A percentile compares a stretch with the other conserved stretches of the same genome.
phyloP scores from a whole-genome alignment of 2,888 invertebrate species.

The Altica lythri region DNA sequence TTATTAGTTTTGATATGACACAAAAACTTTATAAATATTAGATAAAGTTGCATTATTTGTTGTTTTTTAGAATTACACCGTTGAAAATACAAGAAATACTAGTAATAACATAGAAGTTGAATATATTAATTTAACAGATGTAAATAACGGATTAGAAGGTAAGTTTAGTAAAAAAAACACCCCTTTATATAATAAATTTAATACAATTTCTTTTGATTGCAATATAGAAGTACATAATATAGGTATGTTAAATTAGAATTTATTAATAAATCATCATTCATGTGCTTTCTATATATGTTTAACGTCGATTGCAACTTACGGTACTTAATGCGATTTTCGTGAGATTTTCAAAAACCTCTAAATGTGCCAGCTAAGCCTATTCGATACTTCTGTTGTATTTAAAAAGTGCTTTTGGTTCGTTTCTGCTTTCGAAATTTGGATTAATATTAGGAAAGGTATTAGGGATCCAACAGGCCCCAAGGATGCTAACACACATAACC shows the following conservation, averaged over 20 bases:
- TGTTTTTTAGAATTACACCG: constrained; percentile 26
- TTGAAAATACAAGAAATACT: constrained; percentile 12
- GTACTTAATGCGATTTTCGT: no score
- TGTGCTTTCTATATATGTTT: no score
- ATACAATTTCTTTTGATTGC: constrained; percentile 10
- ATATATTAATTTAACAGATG: constrained; percentile 51
- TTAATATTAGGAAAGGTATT: no score
- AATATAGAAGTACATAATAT: constrained; percentile 15
- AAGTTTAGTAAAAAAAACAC: constrained; percentile 28
- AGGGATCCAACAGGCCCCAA: no score
- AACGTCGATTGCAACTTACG: no score
- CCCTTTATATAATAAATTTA: neutral
- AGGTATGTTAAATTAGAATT: constrained; percentile 15
- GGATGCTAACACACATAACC: no score
- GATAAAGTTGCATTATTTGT: neutral
- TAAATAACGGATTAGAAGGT: constrained; percentile 53
- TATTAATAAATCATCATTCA: neutral
- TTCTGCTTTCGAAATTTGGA: no score
- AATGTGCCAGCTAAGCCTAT: no score
- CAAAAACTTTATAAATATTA: neutral
- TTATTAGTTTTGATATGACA: neutral
- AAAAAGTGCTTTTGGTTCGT: no score
- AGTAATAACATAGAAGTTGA: constrained; percentile 53
- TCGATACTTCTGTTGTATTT: no score
- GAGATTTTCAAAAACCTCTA: no score